These are phyloP conservation scores for Gyrodactylus bullatarudis DNA, from an alignment of 1,140 invertebrate genomes.

Conservation along the genomic window DNA sequence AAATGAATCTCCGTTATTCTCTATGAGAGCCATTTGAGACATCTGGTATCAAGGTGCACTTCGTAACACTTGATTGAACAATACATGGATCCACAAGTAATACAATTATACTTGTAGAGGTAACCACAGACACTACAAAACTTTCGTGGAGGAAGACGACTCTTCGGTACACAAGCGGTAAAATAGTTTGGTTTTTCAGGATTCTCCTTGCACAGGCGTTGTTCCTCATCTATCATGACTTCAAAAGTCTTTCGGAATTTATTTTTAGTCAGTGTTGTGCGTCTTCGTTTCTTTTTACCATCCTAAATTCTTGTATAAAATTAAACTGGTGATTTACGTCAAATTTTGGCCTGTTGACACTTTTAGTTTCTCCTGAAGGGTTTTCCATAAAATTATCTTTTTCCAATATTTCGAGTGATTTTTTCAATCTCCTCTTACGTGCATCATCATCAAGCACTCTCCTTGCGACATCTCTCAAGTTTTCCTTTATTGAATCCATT, in stretches of 20 bases:
- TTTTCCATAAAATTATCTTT: neutral
- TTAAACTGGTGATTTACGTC: neutral
- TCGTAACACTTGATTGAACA: slow-evolving; percentile 3
- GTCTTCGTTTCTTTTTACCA: neutral
- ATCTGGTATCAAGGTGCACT: slow-evolving; percentile 3
- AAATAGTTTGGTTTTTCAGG: neutral
- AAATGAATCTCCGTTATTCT: too few species aligned
- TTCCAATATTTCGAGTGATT: neutral
- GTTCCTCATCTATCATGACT: neutral
- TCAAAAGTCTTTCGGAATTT: slow-evolving; percentile 1
- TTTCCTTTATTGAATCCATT: slow-evolving; percentile 25
- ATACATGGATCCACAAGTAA: slow-evolving; percentile 2
- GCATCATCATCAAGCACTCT: slow-evolving; percentile 2
- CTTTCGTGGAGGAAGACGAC: slow-evolving; percentile 2
- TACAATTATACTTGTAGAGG: neutral
- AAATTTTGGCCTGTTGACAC: slow-evolving; percentile 1
- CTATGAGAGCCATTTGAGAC: slow-evolving; percentile 2
- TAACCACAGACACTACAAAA: slow-evolving; percentile 3
- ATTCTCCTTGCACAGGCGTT: neutral
- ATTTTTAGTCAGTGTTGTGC: neutral
- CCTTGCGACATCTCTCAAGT: neutral
- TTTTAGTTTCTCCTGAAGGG: neutral
- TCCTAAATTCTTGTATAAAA: neutral
- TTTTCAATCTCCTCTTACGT: neutral
- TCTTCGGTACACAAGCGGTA: neutral